A percentile compares a stretch with the other conserved stretches of the same genome.
These are phyloP conservation scores for Invenusta paracnida DNA, from an alignment of 2,888 invertebrate species.

Conservation along the genomic window DNA sequence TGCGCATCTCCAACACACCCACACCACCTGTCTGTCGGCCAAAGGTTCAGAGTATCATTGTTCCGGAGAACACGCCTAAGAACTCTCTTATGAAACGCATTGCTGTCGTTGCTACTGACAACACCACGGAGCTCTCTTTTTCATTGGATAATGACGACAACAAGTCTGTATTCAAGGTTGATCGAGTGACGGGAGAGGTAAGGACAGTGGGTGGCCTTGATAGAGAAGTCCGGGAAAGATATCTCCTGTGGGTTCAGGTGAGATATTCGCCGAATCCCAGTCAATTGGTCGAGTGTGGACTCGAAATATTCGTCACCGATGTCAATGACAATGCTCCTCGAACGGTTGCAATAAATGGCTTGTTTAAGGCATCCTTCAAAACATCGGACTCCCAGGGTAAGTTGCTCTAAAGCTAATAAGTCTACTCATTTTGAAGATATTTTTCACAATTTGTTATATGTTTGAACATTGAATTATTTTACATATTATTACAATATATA, in stretches of 20 bases:
- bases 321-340: constrained; percentile 67
- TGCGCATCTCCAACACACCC: not conserved
- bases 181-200: constrained; percentile 13
- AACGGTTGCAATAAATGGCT: not conserved
- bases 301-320: constrained; percentile 66
- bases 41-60: not conserved
- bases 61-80: not conserved
- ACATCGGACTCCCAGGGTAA: not conserved
- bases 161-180: not conserved
- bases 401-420: not conserved
- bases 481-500: too few species aligned
- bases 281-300: not conserved
- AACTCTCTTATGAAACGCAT: not conserved
- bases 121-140: not conserved
- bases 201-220: not conserved
- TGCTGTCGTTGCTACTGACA: not conserved
- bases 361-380: constrained; percentile 17
- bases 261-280: not conserved
- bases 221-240: not conserved
- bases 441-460: too few species aligned
- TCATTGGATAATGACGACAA: not conserved
- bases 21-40: not conserved
- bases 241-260: not conserved
- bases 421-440: not conserved
- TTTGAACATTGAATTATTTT: too few species aligned